Evolutionary conservation across 2,113 vertebrate species (phyloP).

Genomic region (Phocoena sinus): DNA sequence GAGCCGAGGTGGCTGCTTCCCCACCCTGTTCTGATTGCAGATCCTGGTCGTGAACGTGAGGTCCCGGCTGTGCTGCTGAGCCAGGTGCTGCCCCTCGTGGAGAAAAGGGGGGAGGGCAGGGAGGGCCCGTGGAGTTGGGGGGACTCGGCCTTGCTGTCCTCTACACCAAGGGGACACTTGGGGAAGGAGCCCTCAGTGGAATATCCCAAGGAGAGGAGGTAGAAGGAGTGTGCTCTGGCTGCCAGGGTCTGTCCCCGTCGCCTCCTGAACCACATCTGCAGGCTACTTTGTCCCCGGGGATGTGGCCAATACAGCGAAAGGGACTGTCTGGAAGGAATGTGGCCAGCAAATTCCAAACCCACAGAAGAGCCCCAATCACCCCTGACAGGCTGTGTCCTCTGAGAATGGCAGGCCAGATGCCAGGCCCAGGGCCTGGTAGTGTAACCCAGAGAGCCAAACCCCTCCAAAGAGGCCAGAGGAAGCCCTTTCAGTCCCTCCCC

Average conservation of each 20-base stretch:
- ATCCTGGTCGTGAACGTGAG: constrained; percentile 82
- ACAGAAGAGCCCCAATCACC: neutral
- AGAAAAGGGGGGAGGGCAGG: constrained; percentile 76
- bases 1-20: neutral
- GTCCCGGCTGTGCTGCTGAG: constrained; percentile 80
- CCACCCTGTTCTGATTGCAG: constrained; percentile 39
- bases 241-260: neutral
- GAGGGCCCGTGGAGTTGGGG: neutral
- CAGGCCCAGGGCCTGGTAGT: neutral
- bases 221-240: neutral
- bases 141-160: neutral
- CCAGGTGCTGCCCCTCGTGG: constrained; percentile 82
- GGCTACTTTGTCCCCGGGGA: neutral
- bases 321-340: neutral
- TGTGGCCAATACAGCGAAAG: neutral
- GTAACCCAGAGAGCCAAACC: neutral
- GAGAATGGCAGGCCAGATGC: neutral
- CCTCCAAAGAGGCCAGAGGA: neutral
- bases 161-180: neutral
- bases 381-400: neutral
- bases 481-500: neutral
- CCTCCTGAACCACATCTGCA: neutral
- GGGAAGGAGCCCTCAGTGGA: neutral
- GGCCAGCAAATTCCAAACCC: neutral
- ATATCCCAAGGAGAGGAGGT: neutral